These are phyloP conservation scores for Cremastinae sp. DNA, from an alignment of 2,888 invertebrate genomes.

Conservation along the genomic window DNA sequence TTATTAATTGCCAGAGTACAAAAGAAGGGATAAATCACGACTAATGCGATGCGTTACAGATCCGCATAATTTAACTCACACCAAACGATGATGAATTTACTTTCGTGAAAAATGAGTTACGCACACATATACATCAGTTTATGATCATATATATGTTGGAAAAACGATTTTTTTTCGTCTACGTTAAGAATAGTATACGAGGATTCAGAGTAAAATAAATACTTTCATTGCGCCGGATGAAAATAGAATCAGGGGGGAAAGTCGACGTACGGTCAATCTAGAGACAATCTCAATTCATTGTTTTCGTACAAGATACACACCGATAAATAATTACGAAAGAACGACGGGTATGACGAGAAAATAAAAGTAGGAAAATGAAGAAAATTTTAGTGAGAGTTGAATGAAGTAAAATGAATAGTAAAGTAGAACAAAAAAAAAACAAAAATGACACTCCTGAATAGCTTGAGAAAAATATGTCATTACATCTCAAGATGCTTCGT, in stretches of 20 bases:
- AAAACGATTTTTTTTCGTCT: conserved; percentile 31
- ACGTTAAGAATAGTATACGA: conserved; percentile 24
- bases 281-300: conserved; percentile 32
- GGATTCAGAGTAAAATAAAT: conserved; percentile 68
- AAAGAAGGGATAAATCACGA: conserved; percentile 72
- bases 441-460: conserved; percentile 9
- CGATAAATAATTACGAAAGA: conserved; percentile 55
- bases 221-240: conserved; percentile 66
- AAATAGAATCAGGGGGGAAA: conserved; percentile 16
- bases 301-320: conserved; percentile 49
- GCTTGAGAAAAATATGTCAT: conserved; percentile 26
- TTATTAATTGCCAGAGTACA: conserved; percentile 79
- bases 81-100: conserved; percentile 64
- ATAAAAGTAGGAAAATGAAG: conserved; percentile 5
- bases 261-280: conserved; percentile 23
- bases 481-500: conserved; percentile 44
- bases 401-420: conserved; percentile 23
- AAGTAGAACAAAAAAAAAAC: conserved; percentile 14
- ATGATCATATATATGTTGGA: conserved; percentile 43
- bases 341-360: conserved; percentile 39
- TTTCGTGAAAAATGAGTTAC: conserved; percentile 58
- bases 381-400: conserved; percentile 23
- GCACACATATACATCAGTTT: conserved; percentile 55
- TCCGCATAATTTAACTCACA: conserved; percentile 69
- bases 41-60: conserved; percentile 70